phyloP scores from a whole-genome alignment of 2,797 vertebrate genomes.

The Lagodon rhomboides region DNA sequence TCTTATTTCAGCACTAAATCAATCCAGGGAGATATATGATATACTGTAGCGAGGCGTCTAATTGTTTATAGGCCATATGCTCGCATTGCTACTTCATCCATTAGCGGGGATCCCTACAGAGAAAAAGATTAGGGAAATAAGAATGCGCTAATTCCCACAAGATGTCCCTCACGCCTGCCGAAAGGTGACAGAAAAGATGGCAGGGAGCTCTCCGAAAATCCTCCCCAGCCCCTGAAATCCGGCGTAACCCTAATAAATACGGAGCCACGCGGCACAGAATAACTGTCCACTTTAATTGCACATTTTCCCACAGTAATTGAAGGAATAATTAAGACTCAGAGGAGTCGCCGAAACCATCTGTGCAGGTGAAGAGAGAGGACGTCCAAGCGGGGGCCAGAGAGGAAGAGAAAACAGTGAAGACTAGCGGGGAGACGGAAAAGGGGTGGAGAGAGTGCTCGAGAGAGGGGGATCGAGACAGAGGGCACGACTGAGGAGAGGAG shows the following conservation, averaged over 20 bases:
- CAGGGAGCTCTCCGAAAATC: constrained; percentile 16
- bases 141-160: constrained; percentile 64
- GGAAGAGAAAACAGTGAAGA: constrained; percentile 16
- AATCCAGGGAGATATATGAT: constrained; percentile 12
- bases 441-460: constrained; percentile 4
- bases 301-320: constrained; percentile 86
- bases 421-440: constrained; percentile 23
- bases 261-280: constrained; percentile 63
- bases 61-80: constrained; percentile 64
- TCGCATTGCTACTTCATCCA: constrained; percentile 54
- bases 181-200: constrained; percentile 60
- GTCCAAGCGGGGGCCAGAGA: constrained; percentile 55
- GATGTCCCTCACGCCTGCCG: constrained; percentile 57
- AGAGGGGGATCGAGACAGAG: constrained; percentile 43
- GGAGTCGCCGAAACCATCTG: constrained; percentile 86
- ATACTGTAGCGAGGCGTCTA: constrained; percentile 21
- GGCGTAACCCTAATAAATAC: constrained; percentile 82
- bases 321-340: constrained; percentile 87
- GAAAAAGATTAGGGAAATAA: constrained; percentile 55
- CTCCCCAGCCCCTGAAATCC: constrained; percentile 73
- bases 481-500: constrained; percentile 23
- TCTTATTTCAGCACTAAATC: constrained; percentile 39
- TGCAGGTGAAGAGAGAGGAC: constrained; percentile 74
- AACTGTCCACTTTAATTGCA: constrained; percentile 84
- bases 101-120: constrained; percentile 55